Conservation (phyloP, 2,797 vertebrate genomes). For the Cephalopachus bancanus region DNA sequence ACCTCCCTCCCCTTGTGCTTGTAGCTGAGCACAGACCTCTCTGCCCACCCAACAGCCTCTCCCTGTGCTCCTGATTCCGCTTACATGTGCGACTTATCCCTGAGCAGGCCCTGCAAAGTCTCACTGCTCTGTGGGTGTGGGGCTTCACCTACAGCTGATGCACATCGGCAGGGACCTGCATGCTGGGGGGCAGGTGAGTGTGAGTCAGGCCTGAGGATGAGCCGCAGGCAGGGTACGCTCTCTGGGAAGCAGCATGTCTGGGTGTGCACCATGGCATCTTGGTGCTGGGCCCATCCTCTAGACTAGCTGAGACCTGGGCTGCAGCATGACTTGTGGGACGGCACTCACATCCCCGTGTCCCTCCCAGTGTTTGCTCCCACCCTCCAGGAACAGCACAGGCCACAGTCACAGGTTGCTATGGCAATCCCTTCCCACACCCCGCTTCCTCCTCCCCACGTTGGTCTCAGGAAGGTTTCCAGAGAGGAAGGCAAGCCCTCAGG, state of each 20-base stretch:
- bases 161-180: accelerated
- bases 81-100: not conserved
- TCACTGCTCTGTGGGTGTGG: not conserved
- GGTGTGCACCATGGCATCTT: not conserved
- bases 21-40: not conserved
- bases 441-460: slow-evolving; percentile 45
- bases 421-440: slow-evolving; percentile 35
- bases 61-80: not conserved
- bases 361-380: not conserved
- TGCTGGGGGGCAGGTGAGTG: not conserved
- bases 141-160: not conserved
- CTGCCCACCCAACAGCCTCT: not conserved
- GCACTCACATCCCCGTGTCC: not conserved
- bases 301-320: not conserved
- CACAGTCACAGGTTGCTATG: slow-evolving; percentile 59
- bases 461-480: not conserved
- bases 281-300: not conserved
- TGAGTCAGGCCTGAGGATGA: not conserved
- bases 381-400: not conserved
- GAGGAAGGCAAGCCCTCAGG: not conserved
- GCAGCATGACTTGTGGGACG: not conserved
- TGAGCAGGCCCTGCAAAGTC: not conserved
- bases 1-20: not conserved
- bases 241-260: accelerated
- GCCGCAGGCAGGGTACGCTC: not conserved